Conservation (phyloP, 1,140 invertebrate species). For the Saccostrea cuccullata region DNA sequence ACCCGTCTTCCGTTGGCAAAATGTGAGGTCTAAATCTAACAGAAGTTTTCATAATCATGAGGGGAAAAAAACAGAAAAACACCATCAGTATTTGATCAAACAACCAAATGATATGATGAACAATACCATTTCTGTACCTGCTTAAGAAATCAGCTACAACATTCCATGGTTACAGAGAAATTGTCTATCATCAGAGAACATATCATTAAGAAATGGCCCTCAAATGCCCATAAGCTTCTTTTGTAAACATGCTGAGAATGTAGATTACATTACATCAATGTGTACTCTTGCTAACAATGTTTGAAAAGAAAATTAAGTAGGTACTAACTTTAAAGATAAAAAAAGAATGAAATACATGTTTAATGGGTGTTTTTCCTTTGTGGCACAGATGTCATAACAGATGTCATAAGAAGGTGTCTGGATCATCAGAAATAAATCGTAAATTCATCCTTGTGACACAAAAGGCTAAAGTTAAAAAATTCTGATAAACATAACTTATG, state of each 20-base stretch:
- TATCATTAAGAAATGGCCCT: background rate
- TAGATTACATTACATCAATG: background rate
- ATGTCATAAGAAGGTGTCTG: background rate
- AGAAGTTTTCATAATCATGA: background rate
- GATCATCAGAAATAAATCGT: background rate
- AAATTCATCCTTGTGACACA: background rate
- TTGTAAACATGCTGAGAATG: background rate
- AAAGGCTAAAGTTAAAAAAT: background rate
- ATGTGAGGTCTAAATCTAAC: background rate
- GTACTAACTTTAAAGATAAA: background rate
- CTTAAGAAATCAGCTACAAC: background rate
- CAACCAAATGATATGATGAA: background rate
- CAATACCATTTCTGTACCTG: background rate
- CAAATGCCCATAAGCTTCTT: background rate
- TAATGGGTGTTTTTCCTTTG: background rate
- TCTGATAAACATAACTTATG: too few species aligned
- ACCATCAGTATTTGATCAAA: background rate
- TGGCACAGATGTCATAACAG: slow-evolving; percentile 3
- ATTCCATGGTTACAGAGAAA: background rate
- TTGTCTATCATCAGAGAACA: background rate
- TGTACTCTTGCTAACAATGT: background rate
- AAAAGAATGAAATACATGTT: background rate
- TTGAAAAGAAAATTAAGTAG: background rate
- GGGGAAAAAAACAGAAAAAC: background rate
- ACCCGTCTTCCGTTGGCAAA: background rate